phyloP scores from a whole-genome alignment of 1,140 invertebrate genomes.

The Nymphalis io region DNA sequence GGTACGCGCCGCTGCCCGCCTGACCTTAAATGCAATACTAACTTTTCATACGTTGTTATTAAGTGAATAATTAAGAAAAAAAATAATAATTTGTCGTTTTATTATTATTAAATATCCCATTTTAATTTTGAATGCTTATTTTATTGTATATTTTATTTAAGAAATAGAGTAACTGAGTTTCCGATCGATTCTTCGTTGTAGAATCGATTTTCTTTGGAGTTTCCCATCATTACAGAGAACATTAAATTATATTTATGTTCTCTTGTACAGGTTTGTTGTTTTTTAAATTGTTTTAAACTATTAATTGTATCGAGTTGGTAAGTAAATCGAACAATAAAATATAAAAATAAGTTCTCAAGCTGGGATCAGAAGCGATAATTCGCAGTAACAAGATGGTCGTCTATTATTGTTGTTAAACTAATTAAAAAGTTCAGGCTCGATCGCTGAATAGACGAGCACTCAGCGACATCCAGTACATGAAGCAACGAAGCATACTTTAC shows the following conservation, averaged over 20 bases:
- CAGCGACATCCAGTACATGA: conserved; percentile 42
- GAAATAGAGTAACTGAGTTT: no score
- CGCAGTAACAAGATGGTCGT: conserved; percentile 55
- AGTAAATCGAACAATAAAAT: conserved; percentile 1
- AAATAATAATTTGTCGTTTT: neutral
- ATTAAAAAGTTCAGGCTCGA: conserved; percentile 68
- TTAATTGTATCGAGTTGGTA: neutral
- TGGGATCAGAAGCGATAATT: conserved; percentile 37
- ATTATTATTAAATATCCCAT: neutral
- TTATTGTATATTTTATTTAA: neutral
- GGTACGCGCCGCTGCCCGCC: conserved; percentile 22
- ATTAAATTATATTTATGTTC: no score
- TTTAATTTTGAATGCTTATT: neutral
- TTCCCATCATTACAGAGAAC: no score
- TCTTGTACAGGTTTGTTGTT: no score
- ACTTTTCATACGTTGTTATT: conserved; percentile 7
- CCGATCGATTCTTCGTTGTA: no score
- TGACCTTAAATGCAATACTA: conserved; percentile 29
- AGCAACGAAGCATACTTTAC: conserved; percentile 37
- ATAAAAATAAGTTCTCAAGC: conserved; percentile 5
- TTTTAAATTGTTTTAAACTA: no score
- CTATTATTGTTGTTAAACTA: conserved; percentile 68
- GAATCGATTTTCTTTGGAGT: no score
- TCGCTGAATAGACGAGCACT: conserved; percentile 49
- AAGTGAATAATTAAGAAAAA: no score